Evolutionary conservation across 2,113 vertebrate species (phyloP).

Genomic region (Pangasianodon hypophthalmus): DNA sequence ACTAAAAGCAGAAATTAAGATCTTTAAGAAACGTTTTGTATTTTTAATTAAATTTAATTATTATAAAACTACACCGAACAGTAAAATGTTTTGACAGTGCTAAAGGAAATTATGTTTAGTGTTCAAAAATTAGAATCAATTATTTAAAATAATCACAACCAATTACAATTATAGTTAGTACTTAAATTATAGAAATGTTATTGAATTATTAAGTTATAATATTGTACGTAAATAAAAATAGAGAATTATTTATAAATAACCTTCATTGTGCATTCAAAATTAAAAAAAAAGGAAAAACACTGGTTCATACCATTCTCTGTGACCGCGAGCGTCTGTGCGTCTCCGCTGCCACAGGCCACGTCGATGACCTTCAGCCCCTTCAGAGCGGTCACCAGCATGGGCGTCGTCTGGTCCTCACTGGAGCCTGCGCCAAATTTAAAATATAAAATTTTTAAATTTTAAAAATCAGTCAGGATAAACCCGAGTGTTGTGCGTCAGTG

Average conservation of each 20-base stretch:
- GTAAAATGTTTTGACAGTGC: no score
- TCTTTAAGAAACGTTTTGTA: no score
- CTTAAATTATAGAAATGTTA: neutral
- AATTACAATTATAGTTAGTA: neutral
- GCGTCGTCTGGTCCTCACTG: slow-evolving; percentile 96
- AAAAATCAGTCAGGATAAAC: neutral
- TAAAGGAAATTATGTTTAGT: neutral
- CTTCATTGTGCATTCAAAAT: neutral
- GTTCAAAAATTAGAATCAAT: neutral
- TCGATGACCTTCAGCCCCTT: slow-evolving; percentile 95
- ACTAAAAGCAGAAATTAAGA: no score
- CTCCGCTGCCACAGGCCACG: slow-evolving; percentile 93
- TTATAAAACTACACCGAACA: no score
- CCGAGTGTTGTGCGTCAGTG: neutral
- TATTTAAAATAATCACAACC: neutral
- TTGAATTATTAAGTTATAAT: neutral
- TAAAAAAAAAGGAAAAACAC: neutral
- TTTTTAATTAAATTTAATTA: no score
- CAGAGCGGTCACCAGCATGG: slow-evolving; percentile 89
- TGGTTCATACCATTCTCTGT: slow-evolving; percentile 88
- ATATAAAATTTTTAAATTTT: no score
- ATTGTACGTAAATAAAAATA: neutral
- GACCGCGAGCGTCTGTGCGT: slow-evolving; percentile 94
- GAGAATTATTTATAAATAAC: neutral
- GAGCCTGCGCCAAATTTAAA: slow-evolving; percentile 76